phyloP scores from a whole-genome alignment of 2,113 vertebrate genomes.

The Salvelinus fontinalis region DNA sequence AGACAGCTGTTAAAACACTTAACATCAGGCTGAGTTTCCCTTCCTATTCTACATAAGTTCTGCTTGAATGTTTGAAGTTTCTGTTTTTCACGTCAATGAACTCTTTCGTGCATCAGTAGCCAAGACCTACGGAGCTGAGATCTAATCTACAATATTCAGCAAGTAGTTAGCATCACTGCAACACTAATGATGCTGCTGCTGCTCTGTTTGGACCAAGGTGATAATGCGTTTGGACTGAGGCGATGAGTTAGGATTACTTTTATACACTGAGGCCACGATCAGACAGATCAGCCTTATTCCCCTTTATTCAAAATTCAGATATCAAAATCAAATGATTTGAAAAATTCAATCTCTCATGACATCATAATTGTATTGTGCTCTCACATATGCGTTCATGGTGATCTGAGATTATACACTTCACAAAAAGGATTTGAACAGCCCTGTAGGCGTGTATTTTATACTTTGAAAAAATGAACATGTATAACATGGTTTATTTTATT shows the following conservation, averaged over 20 bases:
- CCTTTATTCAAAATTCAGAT: neutral
- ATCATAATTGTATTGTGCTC: constrained; percentile 8
- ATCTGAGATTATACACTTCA: constrained; percentile 11
- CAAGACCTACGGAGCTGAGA: constrained; percentile 62
- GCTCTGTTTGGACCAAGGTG: constrained; percentile 41
- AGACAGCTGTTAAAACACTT: constrained; percentile 66
- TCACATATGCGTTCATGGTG: constrained; percentile 55
- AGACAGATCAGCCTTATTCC: constrained; percentile 19
- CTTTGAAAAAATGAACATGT: neutral
- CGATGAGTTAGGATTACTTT: constrained; percentile 47
- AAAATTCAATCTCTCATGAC: constrained; percentile 12
- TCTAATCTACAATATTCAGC: constrained; percentile 72
- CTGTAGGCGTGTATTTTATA: constrained; percentile 40
- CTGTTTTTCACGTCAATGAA: constrained; percentile 76
- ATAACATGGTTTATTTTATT: constrained; percentile 32
- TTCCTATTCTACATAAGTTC: constrained; percentile 74
- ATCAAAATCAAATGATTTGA: too few relatives aligned
- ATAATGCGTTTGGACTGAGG: constrained; percentile 46
- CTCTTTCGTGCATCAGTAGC: constrained; percentile 71
- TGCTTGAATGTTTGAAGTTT: constrained; percentile 80
- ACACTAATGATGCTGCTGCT: constrained; percentile 53
- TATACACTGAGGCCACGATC: constrained; percentile 28
- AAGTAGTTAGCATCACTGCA: constrained; percentile 57
- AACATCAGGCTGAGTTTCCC: constrained; percentile 54
- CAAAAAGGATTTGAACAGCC: constrained; percentile 18